Evolutionary conservation across 2,797 vertebrate genomes (phyloP).

Genomic region (Tympanoctomys barrerae): DNA sequence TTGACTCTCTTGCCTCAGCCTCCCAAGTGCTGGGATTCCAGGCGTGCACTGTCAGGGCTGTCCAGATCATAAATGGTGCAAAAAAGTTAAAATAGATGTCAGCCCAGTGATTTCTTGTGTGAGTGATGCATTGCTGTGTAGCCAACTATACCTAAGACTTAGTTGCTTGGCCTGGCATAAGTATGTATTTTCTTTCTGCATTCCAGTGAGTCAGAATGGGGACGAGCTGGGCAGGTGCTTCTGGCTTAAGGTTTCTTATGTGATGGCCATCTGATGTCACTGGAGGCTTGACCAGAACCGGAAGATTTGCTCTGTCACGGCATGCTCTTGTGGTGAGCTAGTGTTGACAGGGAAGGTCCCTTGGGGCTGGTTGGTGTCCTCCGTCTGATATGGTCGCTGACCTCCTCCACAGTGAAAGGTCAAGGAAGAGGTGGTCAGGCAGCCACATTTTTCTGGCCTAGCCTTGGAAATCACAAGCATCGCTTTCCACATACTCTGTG

Average conservation of each 20-base stretch:
- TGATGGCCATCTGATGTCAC: background rate
- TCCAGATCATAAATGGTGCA: background rate
- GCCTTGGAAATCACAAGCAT: background rate
- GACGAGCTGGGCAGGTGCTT: background rate
- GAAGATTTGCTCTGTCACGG: background rate
- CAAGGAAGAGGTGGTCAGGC: background rate
- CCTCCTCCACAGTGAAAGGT: background rate
- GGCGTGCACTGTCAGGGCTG: background rate
- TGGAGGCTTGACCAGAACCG: background rate
- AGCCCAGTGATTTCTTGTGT: background rate
- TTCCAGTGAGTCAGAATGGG: background rate
- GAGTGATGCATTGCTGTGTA: background rate
- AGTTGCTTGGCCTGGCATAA: background rate
- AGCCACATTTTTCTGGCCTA: background rate
- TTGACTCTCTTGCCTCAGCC: background rate
- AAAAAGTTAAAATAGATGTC: background rate
- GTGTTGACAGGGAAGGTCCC: background rate
- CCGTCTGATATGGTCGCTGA: background rate
- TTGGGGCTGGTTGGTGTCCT: background rate
- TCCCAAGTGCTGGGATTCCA: background rate
- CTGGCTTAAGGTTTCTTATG: background rate
- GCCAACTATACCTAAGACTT: background rate
- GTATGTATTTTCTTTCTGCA: background rate
- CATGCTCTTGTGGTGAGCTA: fast-evolving
- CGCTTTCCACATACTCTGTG: background rate